phyloP scores from a whole-genome alignment of 2,888 invertebrate genomes.

The Tineola bisselliella region DNA sequence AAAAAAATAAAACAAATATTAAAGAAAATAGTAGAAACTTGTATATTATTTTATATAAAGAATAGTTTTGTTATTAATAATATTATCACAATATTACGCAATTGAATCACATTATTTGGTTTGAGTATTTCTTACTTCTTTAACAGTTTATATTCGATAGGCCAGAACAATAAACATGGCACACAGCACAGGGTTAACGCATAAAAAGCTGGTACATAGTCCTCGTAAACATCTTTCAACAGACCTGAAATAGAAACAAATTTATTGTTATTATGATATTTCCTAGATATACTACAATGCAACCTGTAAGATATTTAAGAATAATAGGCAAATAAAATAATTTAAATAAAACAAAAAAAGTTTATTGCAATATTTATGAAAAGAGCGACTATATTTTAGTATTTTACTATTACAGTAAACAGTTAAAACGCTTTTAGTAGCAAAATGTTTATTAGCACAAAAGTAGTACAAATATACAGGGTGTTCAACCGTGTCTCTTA shows the following conservation, averaged over 20 bases:
- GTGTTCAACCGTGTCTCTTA: too few relatives aligned
- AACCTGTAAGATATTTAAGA: too few relatives aligned
- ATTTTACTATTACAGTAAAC: too few relatives aligned
- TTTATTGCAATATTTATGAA: too few relatives aligned
- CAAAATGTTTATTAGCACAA: too few relatives aligned
- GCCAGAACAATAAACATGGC: constrained; percentile 49
- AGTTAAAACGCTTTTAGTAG: too few relatives aligned
- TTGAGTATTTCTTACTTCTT: constrained; percentile 6
- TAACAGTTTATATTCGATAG: constrained; percentile 31
- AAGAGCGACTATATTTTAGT: too few relatives aligned
- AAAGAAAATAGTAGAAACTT: background rate
- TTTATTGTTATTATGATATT: too few relatives aligned
- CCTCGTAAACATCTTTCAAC: constrained; percentile 41
- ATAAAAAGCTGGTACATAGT: constrained; percentile 51
- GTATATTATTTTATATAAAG: background rate
- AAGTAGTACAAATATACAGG: too few relatives aligned
- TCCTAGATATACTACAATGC: too few relatives aligned
- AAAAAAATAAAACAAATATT: background rate
- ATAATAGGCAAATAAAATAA: too few relatives aligned
- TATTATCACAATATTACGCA: background rate
- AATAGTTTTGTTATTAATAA: background rate
- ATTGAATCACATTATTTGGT: constrained; percentile 8
- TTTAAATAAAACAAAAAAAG: too few relatives aligned
- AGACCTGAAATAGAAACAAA: constrained; percentile 33
- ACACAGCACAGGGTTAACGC: constrained; percentile 40